Conservation (phyloP, 1,140 invertebrate genomes). For the Drosophila arawakana region DNA sequence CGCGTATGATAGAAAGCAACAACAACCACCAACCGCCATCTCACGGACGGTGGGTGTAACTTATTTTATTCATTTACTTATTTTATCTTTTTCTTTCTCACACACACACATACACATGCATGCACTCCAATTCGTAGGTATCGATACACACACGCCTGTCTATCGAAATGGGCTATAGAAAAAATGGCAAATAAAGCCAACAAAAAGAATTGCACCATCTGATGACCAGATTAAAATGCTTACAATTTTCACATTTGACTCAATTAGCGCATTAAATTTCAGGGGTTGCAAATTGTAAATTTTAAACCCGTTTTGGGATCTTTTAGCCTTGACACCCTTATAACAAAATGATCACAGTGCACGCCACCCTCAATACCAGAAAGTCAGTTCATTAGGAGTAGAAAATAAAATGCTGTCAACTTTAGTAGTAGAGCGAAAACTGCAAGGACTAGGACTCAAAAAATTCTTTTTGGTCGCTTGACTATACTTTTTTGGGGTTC, state of each 20-base stretch:
- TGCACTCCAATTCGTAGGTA: constrained; percentile 17
- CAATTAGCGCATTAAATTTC: constrained; percentile 10
- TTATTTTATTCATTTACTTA: constrained; percentile 53
- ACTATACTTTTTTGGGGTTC: too few species aligned
- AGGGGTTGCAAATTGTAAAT: constrained; percentile 13
- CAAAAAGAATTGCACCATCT: constrained; percentile 9
- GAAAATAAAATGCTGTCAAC: too few species aligned
- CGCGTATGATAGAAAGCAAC: constrained; percentile 28
- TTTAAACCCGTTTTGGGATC: constrained; percentile 4
- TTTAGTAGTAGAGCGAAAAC: too few species aligned
- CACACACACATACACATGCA: constrained; percentile 8
- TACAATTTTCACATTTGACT: constrained; percentile 2
- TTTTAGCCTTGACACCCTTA: constrained; percentile 20
- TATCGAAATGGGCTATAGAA: constrained; percentile 17
- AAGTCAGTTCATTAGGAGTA: neutral
- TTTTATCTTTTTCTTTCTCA: constrained; percentile 28
- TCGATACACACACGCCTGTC: constrained; percentile 20
- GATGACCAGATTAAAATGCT: constrained; percentile 6
- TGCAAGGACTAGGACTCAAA: too few species aligned
- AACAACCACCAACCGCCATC: constrained; percentile 18
- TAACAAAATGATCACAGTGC: constrained; percentile 1
- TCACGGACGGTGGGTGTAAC: constrained; percentile 52
- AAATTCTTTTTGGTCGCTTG: too few species aligned
- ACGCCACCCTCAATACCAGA: neutral
- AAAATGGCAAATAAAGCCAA: constrained; percentile 16